Base-by-base conservation (phyloP, 2,888 invertebrate genomes). In the Sinohyriopsis cumingii region DNA sequence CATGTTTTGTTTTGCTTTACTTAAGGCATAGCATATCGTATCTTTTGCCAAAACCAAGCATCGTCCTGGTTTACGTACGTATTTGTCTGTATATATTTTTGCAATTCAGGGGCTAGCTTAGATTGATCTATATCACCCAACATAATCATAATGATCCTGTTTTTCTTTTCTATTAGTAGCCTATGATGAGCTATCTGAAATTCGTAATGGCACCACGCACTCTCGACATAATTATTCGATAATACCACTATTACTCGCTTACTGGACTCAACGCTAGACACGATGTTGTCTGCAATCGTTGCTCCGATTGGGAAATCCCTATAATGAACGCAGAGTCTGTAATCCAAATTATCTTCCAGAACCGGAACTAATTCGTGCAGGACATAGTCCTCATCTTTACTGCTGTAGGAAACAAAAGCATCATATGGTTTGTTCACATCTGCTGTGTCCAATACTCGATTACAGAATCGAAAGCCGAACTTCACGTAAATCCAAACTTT, bases 121-220 rank as follows among this genome's bases (percentile, higher is more conserved):
- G 94, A 93, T 80, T 94, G 94, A 45, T 94, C 94, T 82, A 96
- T 94, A 90, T 95, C 95, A 77, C 95, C 95, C 82, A 95, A 92
- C 71, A 96, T 91, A 80, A 96, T 93, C 75, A 96, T 94, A 81
- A 97, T 95, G 79, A 96, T 92, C 87, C 94, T 92, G 88, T 94
- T 93, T 84, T 94, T 91, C 70, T 94, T 92, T 89, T 95, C 95
- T 82, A 94, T 92, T 70, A 96, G 91, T 55, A 76, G 82, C 90
- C 95, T 95, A 88, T 95, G 95, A 89, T 96, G 95, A 62, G 95
- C 95, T 63, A 95, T 94, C 91, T 95, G 95, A 89, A 96, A 95
- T 87, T 96, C 96, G 89, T 95, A 95, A 69, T 95, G 93, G 87
- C 94, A 94, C 96, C 96, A 97, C 90, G 96, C 96, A 69, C 95